Evolutionary conservation across 1,140 invertebrate species (phyloP), one percentile per base, ranked within the genome.

Genomic region (Bombus cullumanus): DNA sequence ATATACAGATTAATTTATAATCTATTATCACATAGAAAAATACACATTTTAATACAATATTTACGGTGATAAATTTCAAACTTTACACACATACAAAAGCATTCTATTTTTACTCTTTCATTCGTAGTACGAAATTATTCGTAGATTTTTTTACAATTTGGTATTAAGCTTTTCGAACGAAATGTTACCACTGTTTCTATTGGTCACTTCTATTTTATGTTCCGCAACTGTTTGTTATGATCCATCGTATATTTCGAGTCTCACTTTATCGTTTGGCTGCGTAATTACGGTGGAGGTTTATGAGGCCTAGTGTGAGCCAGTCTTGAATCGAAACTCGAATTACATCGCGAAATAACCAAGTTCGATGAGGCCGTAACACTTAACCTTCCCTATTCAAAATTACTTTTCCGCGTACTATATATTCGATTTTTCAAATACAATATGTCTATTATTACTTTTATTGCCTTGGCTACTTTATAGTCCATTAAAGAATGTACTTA

Each of bases 271-370:
- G 74, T 22, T 12, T 31, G 43, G 25, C 31, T 41, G 34, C 62
- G 73, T 83, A 83, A 83, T 83, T 77, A 83, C 73, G 43, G 81
- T 57, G 34, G 73, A 69, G 57, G 59, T 83, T 83, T 83, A 83
- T 37, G 81, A 77, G 73, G 28, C 22, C 28, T 22, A 8, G 47
- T 41, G 73, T n/a, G n/a, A 69, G 34, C 64, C 47, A 57, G 47
- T 28, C n/a, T 69, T 41, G 39, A 83, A 83, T 77, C 81, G 71
- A 31, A 41, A 57, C 62, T 76, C 73, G 62, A 83, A 69, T 83
- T 53, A 69, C 31, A 59, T 28, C 73, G 34, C 64, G 57, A 64
- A 74, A 82, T 31, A n/a, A 81, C 53, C 43, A 39, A 31, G 15
- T 79, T 75, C 68, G 47, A 71, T 31, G 34, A 41, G 43, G 34